Percentiles rank a stretch among this genome's conserved stretches.
Conservation (phyloP, 2,888 invertebrate genomes). For the Acleris holmiana region DNA sequence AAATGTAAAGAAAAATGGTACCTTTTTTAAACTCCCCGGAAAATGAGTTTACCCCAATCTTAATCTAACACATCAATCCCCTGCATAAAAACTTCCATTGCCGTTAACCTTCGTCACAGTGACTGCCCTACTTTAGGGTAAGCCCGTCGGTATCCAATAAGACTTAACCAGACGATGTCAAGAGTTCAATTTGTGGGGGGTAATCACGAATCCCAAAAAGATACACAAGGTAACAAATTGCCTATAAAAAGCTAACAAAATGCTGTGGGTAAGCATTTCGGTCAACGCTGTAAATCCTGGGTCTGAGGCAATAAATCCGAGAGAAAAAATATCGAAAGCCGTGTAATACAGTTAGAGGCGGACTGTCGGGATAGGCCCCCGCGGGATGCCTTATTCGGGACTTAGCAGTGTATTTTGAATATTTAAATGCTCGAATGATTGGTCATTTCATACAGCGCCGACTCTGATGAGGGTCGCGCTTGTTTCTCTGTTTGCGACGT, state of each 20-base stretch:
- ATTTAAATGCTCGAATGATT: constrained; percentile 45
- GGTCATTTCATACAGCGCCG: constrained; percentile 43
- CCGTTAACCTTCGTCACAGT: neutral
- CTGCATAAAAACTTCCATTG: neutral
- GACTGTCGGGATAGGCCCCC: constrained; percentile 47
- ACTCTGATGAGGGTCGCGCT: constrained; percentile 44
- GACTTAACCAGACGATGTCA: constrained; percentile 44
- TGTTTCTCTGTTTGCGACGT: constrained; percentile 25
- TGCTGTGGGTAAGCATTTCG: constrained; percentile 77
- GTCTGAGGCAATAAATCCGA: constrained; percentile 69
- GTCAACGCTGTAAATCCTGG: constrained; percentile 80
- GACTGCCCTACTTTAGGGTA: constrained; percentile 24
- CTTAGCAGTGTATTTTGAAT: constrained; percentile 45
- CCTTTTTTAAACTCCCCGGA: too few relatives aligned
- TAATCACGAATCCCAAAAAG: constrained; percentile 70
- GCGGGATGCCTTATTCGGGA: constrained; percentile 44
- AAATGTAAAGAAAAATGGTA: too few relatives aligned
- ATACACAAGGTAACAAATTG: constrained; percentile 81
- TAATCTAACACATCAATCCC: constrained; percentile 1
- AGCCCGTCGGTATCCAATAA: constrained; percentile 39
- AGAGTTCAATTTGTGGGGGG: constrained; percentile 67
- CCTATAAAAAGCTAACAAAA: constrained; percentile 82
- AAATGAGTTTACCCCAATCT: neutral
- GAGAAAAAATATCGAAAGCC: constrained; percentile 74
- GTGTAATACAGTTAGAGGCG: constrained; percentile 70